A percentile compares a stretch with the other conserved stretches of the same genome.
These are phyloP conservation scores for Tolmerus cingulatus DNA, from an alignment of 2,888 invertebrate genomes.

Conservation along the genomic window DNA sequence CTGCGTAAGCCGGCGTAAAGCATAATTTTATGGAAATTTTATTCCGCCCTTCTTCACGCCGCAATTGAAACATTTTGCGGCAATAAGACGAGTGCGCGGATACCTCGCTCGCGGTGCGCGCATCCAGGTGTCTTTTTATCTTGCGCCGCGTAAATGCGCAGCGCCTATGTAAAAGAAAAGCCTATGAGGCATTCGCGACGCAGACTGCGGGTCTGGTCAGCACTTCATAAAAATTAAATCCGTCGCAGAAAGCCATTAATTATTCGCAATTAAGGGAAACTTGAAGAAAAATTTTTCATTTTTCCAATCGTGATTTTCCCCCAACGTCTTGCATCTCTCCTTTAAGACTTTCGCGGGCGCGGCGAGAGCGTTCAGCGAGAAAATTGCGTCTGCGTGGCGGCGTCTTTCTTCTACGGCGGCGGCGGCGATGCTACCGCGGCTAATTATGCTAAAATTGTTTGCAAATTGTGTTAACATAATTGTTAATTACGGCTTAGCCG, in stretches of 20 bases:
- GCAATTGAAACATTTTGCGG: conserved; percentile 3
- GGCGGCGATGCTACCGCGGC: not conserved
- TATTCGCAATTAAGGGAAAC: conserved; percentile 43
- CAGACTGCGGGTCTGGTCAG: not conserved
- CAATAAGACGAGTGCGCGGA: not conserved
- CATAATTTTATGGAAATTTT: conserved; percentile 18
- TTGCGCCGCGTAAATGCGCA: not conserved
- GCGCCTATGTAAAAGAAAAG: not conserved
- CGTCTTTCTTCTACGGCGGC: conserved; percentile 38
- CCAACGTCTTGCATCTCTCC: not conserved
- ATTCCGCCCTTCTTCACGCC: not conserved
- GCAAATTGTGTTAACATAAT: conserved; percentile 49
- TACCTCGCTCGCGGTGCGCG: not conserved
- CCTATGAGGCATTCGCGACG: not conserved
- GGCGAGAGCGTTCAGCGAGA: conserved; percentile 1
- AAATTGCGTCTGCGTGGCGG: conserved; percentile 43
- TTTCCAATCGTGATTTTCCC: conserved; percentile 38
- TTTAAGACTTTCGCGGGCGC: not conserved
- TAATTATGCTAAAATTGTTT: conserved; percentile 49
- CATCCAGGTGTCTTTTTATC: not conserved
- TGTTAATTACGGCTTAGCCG: conserved; percentile 44
- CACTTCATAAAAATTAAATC: conserved; percentile 45
- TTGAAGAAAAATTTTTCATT: conserved; percentile 40
- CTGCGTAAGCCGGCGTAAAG: not conserved
- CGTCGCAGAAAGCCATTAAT: conserved; percentile 43